phyloP scores from a whole-genome alignment of 2,113 vertebrate species.

The Lycocorax pyrrhopterus region DNA sequence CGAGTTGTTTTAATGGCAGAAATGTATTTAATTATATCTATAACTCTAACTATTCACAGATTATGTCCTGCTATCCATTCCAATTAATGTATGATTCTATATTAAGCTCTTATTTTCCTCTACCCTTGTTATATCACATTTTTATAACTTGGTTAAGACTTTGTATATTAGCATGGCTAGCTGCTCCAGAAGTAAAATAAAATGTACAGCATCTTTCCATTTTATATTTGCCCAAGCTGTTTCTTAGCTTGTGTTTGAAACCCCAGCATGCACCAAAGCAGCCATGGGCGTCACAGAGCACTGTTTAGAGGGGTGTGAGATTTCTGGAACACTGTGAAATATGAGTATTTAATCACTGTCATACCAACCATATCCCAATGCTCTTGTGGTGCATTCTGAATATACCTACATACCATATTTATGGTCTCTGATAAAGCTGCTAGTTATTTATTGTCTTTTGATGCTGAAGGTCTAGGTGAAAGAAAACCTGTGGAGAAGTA shows the following conservation, averaged over 20 bases:
- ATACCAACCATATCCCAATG: neutral
- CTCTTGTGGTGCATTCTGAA: neutral
- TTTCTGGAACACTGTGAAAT: neutral
- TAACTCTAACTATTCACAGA: neutral
- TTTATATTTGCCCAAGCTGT: neutral
- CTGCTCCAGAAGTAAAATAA: neutral
- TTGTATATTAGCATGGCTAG: neutral
- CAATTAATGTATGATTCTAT: neutral
- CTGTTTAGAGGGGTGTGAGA: neutral
- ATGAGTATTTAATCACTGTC: neutral
- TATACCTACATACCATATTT: neutral
- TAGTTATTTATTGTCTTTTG: neutral
- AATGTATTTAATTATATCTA: neutral
- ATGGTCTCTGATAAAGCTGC: neutral
- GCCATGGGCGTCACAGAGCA: neutral
- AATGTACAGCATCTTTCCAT: neutral
- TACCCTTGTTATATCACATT: neutral
- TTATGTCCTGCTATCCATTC: neutral
- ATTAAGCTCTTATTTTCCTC: neutral
- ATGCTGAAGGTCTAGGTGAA: neutral
- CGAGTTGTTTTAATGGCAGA: neutral
- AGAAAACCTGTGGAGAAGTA: neutral
- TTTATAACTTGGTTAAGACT: neutral
- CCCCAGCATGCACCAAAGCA: neutral
- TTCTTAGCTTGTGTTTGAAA: neutral